Conservation (phyloP, 2,797 vertebrate species). For the Notoglanidium macrostoma region DNA sequence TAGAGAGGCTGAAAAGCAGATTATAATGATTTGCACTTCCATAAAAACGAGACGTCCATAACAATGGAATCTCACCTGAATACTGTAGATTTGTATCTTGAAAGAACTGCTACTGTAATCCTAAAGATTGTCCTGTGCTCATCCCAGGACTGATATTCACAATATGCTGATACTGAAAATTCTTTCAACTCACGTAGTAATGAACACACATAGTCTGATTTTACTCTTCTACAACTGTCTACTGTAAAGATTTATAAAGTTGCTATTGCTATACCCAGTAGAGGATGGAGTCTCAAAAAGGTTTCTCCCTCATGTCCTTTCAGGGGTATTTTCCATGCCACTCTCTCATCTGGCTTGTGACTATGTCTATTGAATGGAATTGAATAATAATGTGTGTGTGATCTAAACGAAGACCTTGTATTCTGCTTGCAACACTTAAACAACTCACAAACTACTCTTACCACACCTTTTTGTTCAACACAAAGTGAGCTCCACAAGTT, state of each 20-base stretch:
- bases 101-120: conserved; percentile 1
- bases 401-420: not conserved
- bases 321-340: not conserved
- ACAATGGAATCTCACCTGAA: not conserved
- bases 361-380: not conserved
- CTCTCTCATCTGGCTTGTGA: not conserved
- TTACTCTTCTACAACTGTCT: not conserved
- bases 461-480: not conserved
- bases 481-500: not conserved
- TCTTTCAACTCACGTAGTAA: not conserved
- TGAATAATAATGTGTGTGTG: not conserved
- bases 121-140: not conserved
- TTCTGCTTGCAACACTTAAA: not conserved
- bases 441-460: not conserved
- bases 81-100: not conserved
- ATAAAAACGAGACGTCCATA: no score
- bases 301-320: not conserved
- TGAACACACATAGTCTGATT: not conserved
- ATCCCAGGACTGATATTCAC: not conserved
- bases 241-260: not conserved
- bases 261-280: not conserved
- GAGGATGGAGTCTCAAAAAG: not conserved
- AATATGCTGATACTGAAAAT: not conserved
- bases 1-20: not conserved
- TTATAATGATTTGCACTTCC: not conserved